phyloP scores from a whole-genome alignment of 2,888 invertebrate species.

The Cyrtodaria siliqua region DNA sequence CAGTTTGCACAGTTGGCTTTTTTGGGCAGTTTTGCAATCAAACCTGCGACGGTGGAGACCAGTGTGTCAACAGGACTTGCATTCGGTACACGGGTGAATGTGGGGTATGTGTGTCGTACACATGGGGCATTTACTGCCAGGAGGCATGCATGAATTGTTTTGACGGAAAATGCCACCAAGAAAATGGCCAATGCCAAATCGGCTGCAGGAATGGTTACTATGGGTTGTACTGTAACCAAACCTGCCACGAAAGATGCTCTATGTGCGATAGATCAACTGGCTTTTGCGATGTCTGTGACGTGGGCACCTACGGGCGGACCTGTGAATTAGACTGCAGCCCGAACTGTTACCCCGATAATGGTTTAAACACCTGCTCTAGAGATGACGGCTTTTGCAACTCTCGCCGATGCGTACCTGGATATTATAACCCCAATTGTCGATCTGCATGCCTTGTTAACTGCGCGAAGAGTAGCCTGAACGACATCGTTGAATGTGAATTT shows the following conservation, averaged over 20 bases:
- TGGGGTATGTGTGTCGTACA: conserved; percentile 15
- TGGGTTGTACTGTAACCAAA: conserved; percentile 13
- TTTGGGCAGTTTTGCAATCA: conserved; percentile 42
- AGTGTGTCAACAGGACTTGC: conserved; percentile 29
- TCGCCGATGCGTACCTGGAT: conserved; percentile 36
- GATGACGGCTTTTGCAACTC: conserved; percentile 38
- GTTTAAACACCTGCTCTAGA: conserved; percentile 28
- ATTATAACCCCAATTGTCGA: conserved; percentile 25
- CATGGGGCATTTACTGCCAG: conserved; percentile 36
- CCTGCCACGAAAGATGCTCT: conserved; percentile 24
- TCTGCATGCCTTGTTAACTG: conserved; percentile 31
- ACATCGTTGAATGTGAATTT: conserved; percentile 20
- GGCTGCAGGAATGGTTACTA: conserved; percentile 34
- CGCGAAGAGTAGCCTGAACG: conserved; percentile 2
- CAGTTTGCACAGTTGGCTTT: conserved; percentile 38
- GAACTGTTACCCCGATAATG: conserved; percentile 11
- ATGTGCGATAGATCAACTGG: conserved; percentile 29
- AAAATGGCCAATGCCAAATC: conserved; percentile 23
- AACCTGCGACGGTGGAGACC: conserved; percentile 25
- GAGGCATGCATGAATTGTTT: conserved; percentile 31
- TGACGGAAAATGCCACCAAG: conserved; percentile 32
- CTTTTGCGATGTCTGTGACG: conserved; percentile 24
- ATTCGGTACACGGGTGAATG: conserved; percentile 43
- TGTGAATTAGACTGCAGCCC: conserved; percentile 37
- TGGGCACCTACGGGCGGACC: conserved; percentile 22